phyloP scores from a whole-genome alignment of 2,888 invertebrate species.

The Hyppa rectilinea region DNA sequence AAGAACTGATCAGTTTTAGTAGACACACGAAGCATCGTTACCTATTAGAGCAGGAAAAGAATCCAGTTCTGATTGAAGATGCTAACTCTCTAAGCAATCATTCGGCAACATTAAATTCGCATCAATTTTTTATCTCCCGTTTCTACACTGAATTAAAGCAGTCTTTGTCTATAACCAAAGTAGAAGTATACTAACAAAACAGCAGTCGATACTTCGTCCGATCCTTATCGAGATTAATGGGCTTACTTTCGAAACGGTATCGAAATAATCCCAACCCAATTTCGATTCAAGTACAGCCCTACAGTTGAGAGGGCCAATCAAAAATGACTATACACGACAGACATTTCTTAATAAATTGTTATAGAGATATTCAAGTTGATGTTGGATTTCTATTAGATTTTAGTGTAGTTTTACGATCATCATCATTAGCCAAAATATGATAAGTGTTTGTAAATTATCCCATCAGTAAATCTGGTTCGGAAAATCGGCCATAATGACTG shows the following conservation, averaged over 20 bases:
- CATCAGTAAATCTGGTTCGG: slow-evolving; percentile 44
- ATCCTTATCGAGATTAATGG: slow-evolving; percentile 71
- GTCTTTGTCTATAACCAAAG: slow-evolving; percentile 40
- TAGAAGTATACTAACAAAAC: slow-evolving; percentile 61
- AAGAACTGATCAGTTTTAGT: neutral
- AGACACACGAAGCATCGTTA: no score
- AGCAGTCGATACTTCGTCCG: slow-evolving; percentile 56
- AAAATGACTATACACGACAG: slow-evolving; percentile 73
- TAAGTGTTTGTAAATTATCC: slow-evolving; percentile 24
- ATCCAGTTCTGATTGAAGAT: neutral
- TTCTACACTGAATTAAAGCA: slow-evolving; percentile 31
- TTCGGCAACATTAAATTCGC: slow-evolving; percentile 2
- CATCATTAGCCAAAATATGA: slow-evolving; percentile 19
- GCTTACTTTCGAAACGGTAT: slow-evolving; percentile 67
- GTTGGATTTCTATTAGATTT: slow-evolving; percentile 7
- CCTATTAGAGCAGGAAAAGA: neutral
- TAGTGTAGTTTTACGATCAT: neutral
- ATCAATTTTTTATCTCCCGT: slow-evolving; percentile 9
- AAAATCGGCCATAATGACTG: slow-evolving; percentile 46
- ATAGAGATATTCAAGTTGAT: slow-evolving; percentile 1
- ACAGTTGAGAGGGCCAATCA: slow-evolving; percentile 72
- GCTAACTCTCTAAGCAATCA: neutral
- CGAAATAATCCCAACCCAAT: slow-evolving; percentile 76
- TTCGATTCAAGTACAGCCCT: slow-evolving; percentile 71
- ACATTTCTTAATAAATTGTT: slow-evolving; percentile 65